phyloP scores from a whole-genome alignment of 2,113 vertebrate genomes.

The Sinocyclocheilus grahami region DNA sequence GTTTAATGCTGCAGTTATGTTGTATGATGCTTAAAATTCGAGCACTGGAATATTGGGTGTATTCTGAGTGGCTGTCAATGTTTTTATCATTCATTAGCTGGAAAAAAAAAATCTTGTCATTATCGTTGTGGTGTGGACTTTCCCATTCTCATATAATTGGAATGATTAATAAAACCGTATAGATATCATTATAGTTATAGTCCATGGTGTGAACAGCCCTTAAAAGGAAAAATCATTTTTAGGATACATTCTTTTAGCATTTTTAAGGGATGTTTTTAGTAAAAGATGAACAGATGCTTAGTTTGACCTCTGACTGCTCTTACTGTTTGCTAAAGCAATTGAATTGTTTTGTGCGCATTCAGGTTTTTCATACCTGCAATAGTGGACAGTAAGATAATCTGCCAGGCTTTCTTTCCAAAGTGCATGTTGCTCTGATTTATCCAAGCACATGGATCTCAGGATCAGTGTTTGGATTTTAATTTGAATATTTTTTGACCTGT shows the following conservation, averaged over 20 bases:
- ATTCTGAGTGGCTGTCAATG: too few species aligned
- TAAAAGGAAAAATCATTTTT: too few species aligned
- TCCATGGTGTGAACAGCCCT: too few species aligned
- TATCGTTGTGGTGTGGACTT: too few species aligned
- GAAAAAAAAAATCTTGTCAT: too few species aligned
- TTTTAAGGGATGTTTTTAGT: background rate
- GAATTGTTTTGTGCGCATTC: background rate
- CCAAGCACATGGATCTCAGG: background rate
- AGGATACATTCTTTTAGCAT: background rate
- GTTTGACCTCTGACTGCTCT: background rate
- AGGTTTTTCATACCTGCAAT: background rate
- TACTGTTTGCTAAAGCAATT: background rate
- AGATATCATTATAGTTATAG: too few species aligned
- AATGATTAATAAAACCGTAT: too few species aligned
- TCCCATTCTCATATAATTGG: too few species aligned
- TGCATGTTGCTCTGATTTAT: background rate
- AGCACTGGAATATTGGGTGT: too few species aligned
- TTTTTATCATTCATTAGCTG: too few species aligned
- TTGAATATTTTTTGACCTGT: background rate
- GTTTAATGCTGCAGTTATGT: too few species aligned
- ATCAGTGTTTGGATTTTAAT: background rate
- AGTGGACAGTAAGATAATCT: slow-evolving; percentile 17
- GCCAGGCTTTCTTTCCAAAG: background rate
- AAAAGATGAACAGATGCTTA: background rate
- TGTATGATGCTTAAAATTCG: too few species aligned